Percentiles rank a stretch among this genome's conserved stretches.
Conservation (phyloP, 2,797 vertebrate genomes). For the Botia kubotai region DNA sequence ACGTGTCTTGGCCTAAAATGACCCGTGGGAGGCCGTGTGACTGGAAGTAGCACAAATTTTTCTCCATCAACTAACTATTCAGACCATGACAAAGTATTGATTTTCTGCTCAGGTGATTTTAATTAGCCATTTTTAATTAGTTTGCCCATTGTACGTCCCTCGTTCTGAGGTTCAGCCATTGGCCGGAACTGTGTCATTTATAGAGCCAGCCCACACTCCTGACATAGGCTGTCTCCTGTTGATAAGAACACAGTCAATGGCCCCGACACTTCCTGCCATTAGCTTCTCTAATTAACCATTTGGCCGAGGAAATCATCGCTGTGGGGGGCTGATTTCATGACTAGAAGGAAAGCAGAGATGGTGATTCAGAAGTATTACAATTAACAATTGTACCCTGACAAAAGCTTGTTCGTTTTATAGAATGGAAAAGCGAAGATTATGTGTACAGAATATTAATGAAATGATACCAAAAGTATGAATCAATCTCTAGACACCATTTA, state of each 20-base stretch:
- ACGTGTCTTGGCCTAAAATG: neutral
- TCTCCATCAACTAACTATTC: conserved; percentile 29
- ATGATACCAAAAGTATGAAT: neutral
- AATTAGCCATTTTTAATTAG: conserved; percentile 55
- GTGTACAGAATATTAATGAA: neutral
- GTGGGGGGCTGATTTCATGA: conserved; percentile 43
- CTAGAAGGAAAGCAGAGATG: conserved; percentile 35
- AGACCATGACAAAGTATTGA: conserved; percentile 45
- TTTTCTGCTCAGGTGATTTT: conserved; percentile 56
- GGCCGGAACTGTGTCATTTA: conserved; percentile 40
- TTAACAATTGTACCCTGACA: neutral
- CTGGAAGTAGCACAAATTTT: conserved; percentile 15
- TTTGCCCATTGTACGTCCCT: conserved; percentile 45
- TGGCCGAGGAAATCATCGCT: conserved; percentile 62
- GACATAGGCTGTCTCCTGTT: conserved; percentile 49
- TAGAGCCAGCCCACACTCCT: conserved; percentile 40
- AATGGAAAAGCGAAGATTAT: conserved; percentile 10
- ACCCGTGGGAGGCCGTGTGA: neutral
- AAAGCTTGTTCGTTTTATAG: neutral
- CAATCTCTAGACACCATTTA: neutral
- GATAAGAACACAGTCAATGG: conserved; percentile 63
- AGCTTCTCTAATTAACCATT: conserved; percentile 69
- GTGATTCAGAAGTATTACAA: conserved; percentile 6
- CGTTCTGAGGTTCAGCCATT: conserved; percentile 26
- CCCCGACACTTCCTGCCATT: conserved; percentile 61